These are phyloP conservation scores for Brachyhypopomus gauderio DNA, from an alignment of 2,113 vertebrate genomes.

Conservation along the genomic window DNA sequence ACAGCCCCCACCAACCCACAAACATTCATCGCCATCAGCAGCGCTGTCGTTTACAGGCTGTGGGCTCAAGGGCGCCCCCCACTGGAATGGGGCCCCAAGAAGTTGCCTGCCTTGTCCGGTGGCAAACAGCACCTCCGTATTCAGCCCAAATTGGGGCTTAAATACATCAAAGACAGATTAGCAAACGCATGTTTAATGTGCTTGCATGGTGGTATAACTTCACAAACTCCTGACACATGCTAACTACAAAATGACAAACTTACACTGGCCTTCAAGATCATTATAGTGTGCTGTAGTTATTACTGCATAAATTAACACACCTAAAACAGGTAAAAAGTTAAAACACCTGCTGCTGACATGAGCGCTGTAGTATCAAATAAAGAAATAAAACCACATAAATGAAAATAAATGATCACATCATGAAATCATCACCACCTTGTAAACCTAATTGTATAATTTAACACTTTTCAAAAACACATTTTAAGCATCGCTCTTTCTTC, in stretches of 20 bases:
- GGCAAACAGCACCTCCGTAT: too few species aligned
- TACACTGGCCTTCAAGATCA: not conserved
- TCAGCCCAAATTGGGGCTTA: not conserved
- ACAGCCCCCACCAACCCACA: too few species aligned
- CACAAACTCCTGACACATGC: not conserved
- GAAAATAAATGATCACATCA: not conserved
- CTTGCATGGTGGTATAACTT: not conserved
- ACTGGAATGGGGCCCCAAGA: too few species aligned
- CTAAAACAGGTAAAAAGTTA: not conserved
- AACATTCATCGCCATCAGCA: too few species aligned
- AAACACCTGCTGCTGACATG: not conserved
- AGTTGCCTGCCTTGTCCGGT: too few species aligned
- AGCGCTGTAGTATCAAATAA: not conserved
- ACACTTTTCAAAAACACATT: not conserved
- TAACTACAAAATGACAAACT: not conserved
- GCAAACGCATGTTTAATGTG: too few species aligned
- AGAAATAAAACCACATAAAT: constrained; percentile 7
- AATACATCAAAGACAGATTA: too few species aligned
- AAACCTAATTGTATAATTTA: not conserved
- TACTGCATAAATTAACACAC: not conserved
- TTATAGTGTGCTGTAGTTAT: not conserved
- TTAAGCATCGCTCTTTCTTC: not conserved
- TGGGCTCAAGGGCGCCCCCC: too few species aligned
- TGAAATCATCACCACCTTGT: not conserved
- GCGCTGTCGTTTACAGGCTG: too few species aligned